These are phyloP conservation scores for Acronicta aceris DNA, from an alignment of 2,888 invertebrate genomes.

Conservation along the genomic window DNA sequence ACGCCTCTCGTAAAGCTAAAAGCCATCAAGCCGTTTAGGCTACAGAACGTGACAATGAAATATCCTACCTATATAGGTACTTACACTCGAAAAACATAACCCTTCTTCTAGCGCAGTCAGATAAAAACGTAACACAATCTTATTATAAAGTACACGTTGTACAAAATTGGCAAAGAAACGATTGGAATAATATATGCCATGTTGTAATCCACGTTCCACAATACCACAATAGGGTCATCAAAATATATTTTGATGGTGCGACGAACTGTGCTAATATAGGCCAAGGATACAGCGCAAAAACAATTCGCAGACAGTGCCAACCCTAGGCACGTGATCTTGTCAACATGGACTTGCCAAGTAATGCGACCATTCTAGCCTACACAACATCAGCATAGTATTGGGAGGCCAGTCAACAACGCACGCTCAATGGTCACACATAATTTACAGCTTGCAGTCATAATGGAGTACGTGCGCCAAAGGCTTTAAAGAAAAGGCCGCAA, in stretches of 20 bases:
- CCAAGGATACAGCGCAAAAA: conserved; percentile 27
- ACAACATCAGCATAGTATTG: conserved; percentile 8
- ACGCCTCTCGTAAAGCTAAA: too few relatives aligned
- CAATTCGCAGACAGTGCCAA: conserved; percentile 26
- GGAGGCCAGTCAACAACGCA: conserved; percentile 2
- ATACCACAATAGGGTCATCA: conserved; percentile 8
- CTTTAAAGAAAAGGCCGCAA: too few relatives aligned
- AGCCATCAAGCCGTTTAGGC: too few relatives aligned
- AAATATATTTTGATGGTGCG: conserved; percentile 2
- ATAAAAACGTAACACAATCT: too few relatives aligned
- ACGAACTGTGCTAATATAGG: conserved; percentile 30
- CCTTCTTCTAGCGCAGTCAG: too few relatives aligned
- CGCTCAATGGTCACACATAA: neutral
- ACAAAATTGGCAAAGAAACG: conserved; percentile 3
- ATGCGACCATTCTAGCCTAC: conserved; percentile 32
- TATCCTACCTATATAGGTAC: too few relatives aligned
- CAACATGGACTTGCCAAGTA: conserved; percentile 48
- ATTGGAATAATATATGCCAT: neutral
- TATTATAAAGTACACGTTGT: neutral
- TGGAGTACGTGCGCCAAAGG: neutral
- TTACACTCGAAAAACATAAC: too few relatives aligned
- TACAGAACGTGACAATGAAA: too few relatives aligned
- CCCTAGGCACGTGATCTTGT: conserved; percentile 47
- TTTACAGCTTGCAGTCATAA: neutral
- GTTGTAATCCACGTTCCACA: neutral